These are phyloP conservation scores for Chaenodraco wilsoni DNA, from an alignment of 2,797 vertebrate genomes.

Conservation along the genomic window DNA sequence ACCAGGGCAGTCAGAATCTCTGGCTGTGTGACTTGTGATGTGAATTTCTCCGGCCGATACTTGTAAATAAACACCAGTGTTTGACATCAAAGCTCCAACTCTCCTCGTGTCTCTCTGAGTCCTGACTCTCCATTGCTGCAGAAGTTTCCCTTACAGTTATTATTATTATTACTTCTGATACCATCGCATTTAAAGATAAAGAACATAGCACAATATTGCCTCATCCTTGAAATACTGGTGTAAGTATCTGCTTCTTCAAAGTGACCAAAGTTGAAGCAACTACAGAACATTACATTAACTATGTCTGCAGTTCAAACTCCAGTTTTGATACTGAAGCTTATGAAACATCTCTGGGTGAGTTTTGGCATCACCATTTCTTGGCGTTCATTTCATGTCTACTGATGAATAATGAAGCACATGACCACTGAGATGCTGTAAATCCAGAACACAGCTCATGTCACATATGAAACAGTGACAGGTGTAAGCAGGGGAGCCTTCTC, in stretches of 20 bases:
- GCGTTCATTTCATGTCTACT: slow-evolving; percentile 33
- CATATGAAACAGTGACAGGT: slow-evolving; percentile 43
- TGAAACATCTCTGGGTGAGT: slow-evolving; percentile 23
- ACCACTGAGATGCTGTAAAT: slow-evolving; percentile 50
- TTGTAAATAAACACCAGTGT: too few relatives aligned
- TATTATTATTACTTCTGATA: not conserved
- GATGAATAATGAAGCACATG: slow-evolving; percentile 62
- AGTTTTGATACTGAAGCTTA: slow-evolving; percentile 13
- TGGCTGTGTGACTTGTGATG: too few relatives aligned
- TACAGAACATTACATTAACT: not conserved
- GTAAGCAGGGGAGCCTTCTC: slow-evolving; percentile 21
- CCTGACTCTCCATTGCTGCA: too few relatives aligned
- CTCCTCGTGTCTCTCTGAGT: too few relatives aligned
- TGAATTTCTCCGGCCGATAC: too few relatives aligned
- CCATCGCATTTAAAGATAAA: not conserved
- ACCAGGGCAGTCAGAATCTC: too few relatives aligned
- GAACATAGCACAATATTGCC: not conserved
- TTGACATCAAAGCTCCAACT: too few relatives aligned
- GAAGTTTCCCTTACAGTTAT: too few relatives aligned
- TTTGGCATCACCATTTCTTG: slow-evolving; percentile 30
- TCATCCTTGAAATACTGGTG: not conserved
- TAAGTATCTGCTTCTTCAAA: not conserved
- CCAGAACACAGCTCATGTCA: slow-evolving; percentile 46
- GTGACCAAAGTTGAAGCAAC: not conserved
- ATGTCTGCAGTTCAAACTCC: slow-evolving; percentile 1